Base-by-base conservation (phyloP, 2,113 vertebrate species). In the Heterotilapia buettikoferi region DNA sequence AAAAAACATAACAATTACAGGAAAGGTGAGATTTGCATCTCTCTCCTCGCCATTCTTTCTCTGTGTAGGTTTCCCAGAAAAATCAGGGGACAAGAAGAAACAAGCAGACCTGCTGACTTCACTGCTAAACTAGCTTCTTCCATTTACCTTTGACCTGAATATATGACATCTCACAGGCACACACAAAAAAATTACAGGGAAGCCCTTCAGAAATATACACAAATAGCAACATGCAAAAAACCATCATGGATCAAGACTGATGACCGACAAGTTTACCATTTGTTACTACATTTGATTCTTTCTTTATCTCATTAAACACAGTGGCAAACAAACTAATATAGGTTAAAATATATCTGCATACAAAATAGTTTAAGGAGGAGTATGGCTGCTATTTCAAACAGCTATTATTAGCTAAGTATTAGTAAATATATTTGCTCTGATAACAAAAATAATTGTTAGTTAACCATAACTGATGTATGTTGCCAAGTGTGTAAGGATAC, bases 51-150 rank as follows among this genome's bases (percentile, higher is more conserved):
- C 11, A 21, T 24, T 79, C 18, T 45, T 68, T 26, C 7, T 83
- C 45, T 36, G 10, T 76, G 9, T 33, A 40, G 12, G 40, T 13
- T 80, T 76, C 26, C 59, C 43, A 61, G 33, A 71, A 31, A 52
- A 79, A 88, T 38, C 43, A 26, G 68, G 45, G 71, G 40, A 76
- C 71, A 21, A 78, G 63, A 61, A 43, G 78, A 40, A 36, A 53
- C 66, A 40, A 90, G 68, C 53, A 86, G 19, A 80, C 50, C 43
- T 76, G 57, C 82, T 90, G 92, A 93, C 50, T 84, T 86, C 82
- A 89, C 66, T 88, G 90, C 92, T 61, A 81, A 87, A 90, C 33
- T 31, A 82, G 76, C 50, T 87, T 92, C n/a, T 61, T 89, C 80
- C 76, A 83, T 91, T 93, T 50, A 88, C 80, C 66, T 81, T 61